A percentile compares a stretch with the other conserved stretches of the same genome.
These are phyloP conservation scores for Oceanodroma leucorhoa DNA, from an alignment of 2,797 vertebrate species.

Conservation along the genomic window DNA sequence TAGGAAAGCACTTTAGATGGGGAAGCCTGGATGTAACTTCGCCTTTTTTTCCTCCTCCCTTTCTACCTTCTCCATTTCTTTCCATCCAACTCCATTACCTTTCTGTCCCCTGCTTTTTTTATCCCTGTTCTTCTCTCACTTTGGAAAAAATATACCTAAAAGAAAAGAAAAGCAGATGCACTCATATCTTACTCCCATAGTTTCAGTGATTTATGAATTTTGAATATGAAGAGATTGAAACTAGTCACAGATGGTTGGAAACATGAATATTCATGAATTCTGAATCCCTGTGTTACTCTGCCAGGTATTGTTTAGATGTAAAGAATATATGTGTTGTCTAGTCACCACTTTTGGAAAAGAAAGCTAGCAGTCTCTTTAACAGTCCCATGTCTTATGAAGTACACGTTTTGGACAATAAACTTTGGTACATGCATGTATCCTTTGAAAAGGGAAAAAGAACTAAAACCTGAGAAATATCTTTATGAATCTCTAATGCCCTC, in stretches of 20 bases:
- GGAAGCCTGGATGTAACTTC: not conserved
- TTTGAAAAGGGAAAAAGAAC: not conserved
- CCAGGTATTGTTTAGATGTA: slow-evolving; percentile 1
- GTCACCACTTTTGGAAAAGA: not conserved
- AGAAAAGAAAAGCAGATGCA: not conserved
- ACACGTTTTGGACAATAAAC: not conserved
- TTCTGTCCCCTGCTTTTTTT: not conserved
- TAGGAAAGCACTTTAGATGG: not conserved
- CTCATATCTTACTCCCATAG: not conserved
- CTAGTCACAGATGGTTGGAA: slow-evolving; percentile 38
- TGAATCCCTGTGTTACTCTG: not conserved
- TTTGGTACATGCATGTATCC: rapidly evolving
- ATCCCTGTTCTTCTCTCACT: not conserved
- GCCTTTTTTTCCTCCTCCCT: not conserved
- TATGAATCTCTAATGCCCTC: not conserved
- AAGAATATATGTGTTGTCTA: not conserved
- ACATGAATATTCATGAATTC: slow-evolving; percentile 22
- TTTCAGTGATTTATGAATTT: not conserved
- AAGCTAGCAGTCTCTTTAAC: not conserved
- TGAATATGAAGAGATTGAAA: not conserved
- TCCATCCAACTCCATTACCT: not conserved
- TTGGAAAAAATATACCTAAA: not conserved
- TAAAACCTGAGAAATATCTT: not conserved
- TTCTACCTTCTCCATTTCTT: not conserved
- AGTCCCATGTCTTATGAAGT: not conserved